Evolutionary conservation across 53 echinoderm and acorn worm genomes (phyloP), one percentile per base, ranked within the genome.

Genomic region (Temnopleurus reevesii): DNA sequence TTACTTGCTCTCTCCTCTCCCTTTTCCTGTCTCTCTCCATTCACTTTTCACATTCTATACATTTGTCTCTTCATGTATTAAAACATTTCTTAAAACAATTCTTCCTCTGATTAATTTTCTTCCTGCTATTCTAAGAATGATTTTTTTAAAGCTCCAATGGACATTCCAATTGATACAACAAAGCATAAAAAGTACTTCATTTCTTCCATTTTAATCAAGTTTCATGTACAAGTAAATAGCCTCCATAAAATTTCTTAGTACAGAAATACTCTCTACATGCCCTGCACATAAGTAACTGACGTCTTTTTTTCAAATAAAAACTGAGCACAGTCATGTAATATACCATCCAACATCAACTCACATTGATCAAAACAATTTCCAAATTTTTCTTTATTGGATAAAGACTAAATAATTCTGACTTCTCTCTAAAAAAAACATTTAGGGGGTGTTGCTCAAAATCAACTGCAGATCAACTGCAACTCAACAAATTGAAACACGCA

Each of bases 181-280:
- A 17, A 77, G 3, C 12, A 18, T 10, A 12, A 6, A 41, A 77
- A 18, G 45, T 6, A 8, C 17, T 77, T 31, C 31, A 31, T 81
- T 23, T 36, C 43, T 84, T 55, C 28, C 84, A 57, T 84, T 84
- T 84, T 84, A 84, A 84, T 84, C 84, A 84, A 55, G 58, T 57
- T 81, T 81, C 19, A 31, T 84, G 84, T 58, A 84, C 84, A 58
- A 31, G 81, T 81, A 81, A 63, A 63, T 84, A 84, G 84, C 84
- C 59, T 84, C 84, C 84, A 84, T 46, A 84, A 53, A n/a, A 86
- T 45, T 60, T 46, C 64, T 57, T 57, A 83, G 34, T 86, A 86
- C 86, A 86, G 86, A 86, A 63, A 86, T 86, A 86, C 44, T 57
- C 84, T 63, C 86, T 86, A 86, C 64, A 28, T 86, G 31, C 15